Evolutionary conservation across 2,888 invertebrate species (phyloP).

Genomic region (Brachylomia viminalis): DNA sequence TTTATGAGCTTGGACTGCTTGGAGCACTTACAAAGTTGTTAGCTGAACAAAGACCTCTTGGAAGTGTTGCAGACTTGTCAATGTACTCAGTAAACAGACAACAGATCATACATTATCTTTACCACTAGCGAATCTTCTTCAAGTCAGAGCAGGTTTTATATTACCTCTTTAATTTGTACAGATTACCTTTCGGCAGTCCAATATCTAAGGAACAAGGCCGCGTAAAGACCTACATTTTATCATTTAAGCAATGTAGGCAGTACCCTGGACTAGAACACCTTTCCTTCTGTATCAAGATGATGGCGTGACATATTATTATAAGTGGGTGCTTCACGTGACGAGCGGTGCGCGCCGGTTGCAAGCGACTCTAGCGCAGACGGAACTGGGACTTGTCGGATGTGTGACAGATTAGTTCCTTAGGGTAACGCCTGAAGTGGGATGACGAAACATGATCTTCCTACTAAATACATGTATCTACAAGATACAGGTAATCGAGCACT

Average conservation of each 20-base stretch:
- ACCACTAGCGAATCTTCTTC: not conserved
- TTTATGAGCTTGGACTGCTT: not conserved
- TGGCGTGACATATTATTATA: not conserved
- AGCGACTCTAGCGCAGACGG: conserved; percentile 30
- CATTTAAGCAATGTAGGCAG: not conserved
- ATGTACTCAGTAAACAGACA: no score
- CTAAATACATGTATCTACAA: not conserved
- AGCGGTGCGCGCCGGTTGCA: conserved; percentile 34
- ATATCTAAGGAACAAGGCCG: not conserved
- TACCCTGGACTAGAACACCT: not conserved
- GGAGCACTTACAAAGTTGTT: not conserved
- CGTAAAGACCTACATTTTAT: not conserved
- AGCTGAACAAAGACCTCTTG: no score
- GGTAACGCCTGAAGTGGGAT: not conserved
- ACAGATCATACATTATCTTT: not conserved
- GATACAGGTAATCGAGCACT: not conserved
- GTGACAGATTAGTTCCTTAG: conserved; percentile 59
- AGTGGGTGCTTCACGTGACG: conserved; percentile 22
- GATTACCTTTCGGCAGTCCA: no score
- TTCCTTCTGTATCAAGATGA: not conserved
- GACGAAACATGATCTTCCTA: conserved; percentile 11
- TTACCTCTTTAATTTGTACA: not conserved
- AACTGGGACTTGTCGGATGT: conserved; percentile 10
- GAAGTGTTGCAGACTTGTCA: not conserved
- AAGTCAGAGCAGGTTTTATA: not conserved